phyloP scores from a whole-genome alignment of 2,113 vertebrate genomes.

The Clarias gariepinus region DNA sequence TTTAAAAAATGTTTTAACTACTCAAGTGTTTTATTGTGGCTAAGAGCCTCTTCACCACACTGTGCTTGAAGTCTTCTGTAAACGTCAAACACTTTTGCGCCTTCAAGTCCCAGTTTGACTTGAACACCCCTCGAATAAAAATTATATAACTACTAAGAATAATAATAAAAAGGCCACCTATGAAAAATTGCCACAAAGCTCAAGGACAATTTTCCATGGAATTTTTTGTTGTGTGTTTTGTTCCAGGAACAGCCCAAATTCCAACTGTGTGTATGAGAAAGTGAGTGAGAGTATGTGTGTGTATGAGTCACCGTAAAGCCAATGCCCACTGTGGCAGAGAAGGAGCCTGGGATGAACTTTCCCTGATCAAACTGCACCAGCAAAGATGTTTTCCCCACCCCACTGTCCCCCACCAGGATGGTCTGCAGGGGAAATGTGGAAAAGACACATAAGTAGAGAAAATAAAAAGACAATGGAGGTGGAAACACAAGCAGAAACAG shows the following conservation, averaged over 20 bases:
- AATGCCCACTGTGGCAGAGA: slow-evolving; percentile 85
- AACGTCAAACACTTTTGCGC: no score
- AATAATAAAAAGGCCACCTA: neutral
- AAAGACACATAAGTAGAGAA: neutral
- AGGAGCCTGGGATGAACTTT: slow-evolving; percentile 88
- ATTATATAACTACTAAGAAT: neutral
- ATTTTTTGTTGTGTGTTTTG: neutral
- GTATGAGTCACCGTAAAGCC: slow-evolving; percentile 83
- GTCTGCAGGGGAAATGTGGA: slow-evolving; percentile 71
- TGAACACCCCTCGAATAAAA: no score
- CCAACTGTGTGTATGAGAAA: neutral
- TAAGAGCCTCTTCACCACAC: no score
- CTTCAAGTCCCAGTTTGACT: no score
- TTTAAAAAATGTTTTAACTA: no score
- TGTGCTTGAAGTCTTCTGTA: no score
- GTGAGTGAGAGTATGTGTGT: neutral
- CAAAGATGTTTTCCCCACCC: slow-evolving; percentile 88
- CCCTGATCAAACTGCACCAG: slow-evolving; percentile 91
- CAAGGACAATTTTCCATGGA: neutral
- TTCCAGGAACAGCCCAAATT: neutral
- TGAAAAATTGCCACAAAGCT: neutral
- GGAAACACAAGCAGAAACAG: neutral
- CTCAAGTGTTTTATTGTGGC: no score
- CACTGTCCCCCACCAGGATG: slow-evolving; percentile 88
- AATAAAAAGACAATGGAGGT: neutral